Conservation (phyloP, 2,888 invertebrate species). For the Lithosia quadra region DNA sequence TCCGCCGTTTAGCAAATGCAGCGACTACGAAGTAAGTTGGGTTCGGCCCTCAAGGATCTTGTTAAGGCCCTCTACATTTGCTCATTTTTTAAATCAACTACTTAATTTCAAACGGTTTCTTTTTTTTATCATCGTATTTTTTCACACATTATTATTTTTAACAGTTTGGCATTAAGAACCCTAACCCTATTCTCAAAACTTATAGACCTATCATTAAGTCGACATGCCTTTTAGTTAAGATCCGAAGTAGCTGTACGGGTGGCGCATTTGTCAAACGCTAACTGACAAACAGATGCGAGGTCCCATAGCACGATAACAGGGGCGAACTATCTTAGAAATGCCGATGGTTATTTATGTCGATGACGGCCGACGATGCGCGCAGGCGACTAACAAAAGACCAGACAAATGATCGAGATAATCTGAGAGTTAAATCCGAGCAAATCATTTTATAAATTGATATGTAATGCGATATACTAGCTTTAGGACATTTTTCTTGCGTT, state of each 20-base stretch:
- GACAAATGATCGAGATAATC: constrained; percentile 84
- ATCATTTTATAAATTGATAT: constrained; percentile 54
- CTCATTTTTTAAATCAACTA: neutral
- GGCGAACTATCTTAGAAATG: constrained; percentile 77
- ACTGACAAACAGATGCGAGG: constrained; percentile 83
- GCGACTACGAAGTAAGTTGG: too few relatives aligned
- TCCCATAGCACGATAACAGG: constrained; percentile 75
- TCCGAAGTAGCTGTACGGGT: constrained; percentile 74
- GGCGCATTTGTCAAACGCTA: constrained; percentile 74
- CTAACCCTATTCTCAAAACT: constrained; percentile 48
- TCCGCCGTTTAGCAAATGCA: too few relatives aligned
- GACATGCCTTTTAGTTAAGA: constrained; percentile 50
- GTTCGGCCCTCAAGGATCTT: too few relatives aligned
- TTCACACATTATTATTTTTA: neutral
- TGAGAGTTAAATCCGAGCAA: constrained; percentile 61
- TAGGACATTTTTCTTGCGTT: neutral
- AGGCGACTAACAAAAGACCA: constrained; percentile 76
- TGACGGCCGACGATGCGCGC: constrained; percentile 67
- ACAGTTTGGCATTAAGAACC: constrained; percentile 22
- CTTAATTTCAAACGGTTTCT: neutral
- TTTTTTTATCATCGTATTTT: neutral
- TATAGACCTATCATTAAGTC: constrained; percentile 60
- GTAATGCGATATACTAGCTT: constrained; percentile 27
- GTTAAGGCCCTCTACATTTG: too few relatives aligned
- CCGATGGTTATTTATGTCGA: constrained; percentile 82